Evolutionary conservation across 1,140 invertebrate genomes (phyloP), one percentile per base, ranked within the genome.

Genomic region (Stegodyphus dumicola): DNA sequence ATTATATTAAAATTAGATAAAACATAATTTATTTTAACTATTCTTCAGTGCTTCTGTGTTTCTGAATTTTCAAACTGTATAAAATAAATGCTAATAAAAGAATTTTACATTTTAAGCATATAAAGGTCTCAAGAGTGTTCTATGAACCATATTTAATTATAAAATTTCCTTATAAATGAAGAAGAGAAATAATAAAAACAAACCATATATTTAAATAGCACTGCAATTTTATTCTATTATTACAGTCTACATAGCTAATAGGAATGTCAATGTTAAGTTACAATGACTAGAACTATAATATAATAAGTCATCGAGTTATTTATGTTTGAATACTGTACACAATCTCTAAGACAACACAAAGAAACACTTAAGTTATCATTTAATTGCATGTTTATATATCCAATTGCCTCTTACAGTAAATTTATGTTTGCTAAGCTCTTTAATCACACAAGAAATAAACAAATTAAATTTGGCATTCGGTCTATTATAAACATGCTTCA

Each of bases 251-350:
- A 81, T 52, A 53, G 69, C 69, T 81, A 81, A 73, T 73, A 81
- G 78, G 78, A 81, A 81, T 81, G 78, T 76, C n/a, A 76, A 76
- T 76, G 54, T 81, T 64, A 73, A 81, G 64, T 48, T 81, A 81
- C 78, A 81, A 65, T 81, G 78, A 73, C 78, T 81, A 81, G 78
- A 71, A 64, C 78, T 73, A 81, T 53, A 69, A n/a, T 67, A 67
- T 67, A 53, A 69, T 54, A 78, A 78, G 78, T 81, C 65, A 67
- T 67, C 56, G 52, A 69, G 70, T 52, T 65, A 77, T n/a, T 51
- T 77, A 11, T 78, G 51, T 69, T 78, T 78, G 51, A 78, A 51
- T 69, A 78, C 77, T 78, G 64, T 78, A 78, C 51, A 78, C 77
- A 78, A 69, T 53, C 15, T 67, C 77, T 78, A 78, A 78, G 7